Percentiles rank a stretch among this genome's conserved stretches.
Conservation (phyloP, 2,113 vertebrate genomes). For the Ictidomys tridecemlineatus region DNA sequence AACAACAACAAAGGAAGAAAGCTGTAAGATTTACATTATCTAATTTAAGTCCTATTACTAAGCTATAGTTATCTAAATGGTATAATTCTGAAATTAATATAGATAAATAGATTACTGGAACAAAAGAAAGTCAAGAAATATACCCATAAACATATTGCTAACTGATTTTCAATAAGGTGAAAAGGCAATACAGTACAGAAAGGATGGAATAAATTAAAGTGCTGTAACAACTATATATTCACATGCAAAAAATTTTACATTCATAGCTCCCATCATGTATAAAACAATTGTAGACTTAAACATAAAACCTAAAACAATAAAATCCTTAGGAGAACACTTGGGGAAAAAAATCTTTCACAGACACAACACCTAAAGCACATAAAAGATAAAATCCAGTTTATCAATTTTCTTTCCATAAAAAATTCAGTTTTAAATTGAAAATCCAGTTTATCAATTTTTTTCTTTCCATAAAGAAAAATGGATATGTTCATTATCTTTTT, state of each 20-base stretch:
- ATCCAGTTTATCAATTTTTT: no score
- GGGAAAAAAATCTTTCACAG: background rate
- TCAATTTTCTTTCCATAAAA: no score
- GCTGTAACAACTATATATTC: background rate
- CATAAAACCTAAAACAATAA: constrained; percentile 25
- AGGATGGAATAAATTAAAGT: background rate
- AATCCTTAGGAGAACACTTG: constrained; percentile 24
- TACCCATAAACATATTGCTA: background rate
- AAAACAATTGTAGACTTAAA: background rate
- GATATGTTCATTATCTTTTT: background rate
- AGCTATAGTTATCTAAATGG: no score
- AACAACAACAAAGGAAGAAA: no score
- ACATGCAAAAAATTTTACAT: background rate
- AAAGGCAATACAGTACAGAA: constrained; percentile 4
- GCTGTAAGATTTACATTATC: background rate
- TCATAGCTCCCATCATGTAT: background rate
- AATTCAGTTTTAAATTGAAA: no score
- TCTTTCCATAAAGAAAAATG: background rate
- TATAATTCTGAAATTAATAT: no score
- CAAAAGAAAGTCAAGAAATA: no score
- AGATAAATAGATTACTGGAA: no score
- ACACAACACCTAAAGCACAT: background rate
- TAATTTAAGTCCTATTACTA: no score
- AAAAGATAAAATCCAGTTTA: no score
- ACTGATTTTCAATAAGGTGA: background rate